Percentiles rank a stretch among this genome's conserved stretches.
Evolutionary conservation across 2,113 vertebrate species (phyloP).

Genomic region (Dromaius novaehollandiae): DNA sequence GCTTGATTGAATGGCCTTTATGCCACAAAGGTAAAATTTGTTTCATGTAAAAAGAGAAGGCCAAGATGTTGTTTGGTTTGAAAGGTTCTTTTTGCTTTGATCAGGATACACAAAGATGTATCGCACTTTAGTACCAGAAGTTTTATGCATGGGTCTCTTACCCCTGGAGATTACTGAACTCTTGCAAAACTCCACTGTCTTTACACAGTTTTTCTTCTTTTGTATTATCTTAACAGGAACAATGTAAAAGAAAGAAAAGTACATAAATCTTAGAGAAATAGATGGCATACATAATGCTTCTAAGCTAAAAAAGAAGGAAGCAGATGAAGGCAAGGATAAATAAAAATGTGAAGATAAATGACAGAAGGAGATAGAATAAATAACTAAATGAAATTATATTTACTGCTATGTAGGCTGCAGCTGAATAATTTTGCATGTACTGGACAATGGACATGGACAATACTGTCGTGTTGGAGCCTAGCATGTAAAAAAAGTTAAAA

Average conservation of each 20-base stretch:
- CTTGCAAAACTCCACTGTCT: background rate
- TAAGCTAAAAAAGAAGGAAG: background rate
- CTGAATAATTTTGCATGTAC: background rate
- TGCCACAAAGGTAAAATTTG: background rate
- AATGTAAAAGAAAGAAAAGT: background rate
- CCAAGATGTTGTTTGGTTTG: background rate
- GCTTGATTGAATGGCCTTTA: background rate
- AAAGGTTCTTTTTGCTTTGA: background rate
- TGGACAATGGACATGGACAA: too few relatives aligned
- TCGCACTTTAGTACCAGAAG: background rate
- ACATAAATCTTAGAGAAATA: background rate
- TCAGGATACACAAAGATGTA: background rate
- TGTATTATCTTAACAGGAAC: background rate
- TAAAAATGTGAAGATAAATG: background rate
- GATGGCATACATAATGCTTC: background rate
- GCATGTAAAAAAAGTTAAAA: background rate
- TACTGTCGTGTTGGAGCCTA: background rate
- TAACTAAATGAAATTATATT: too few relatives aligned
- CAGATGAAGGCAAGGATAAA: background rate
- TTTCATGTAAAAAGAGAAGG: background rate
- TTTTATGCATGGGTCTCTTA: background rate
- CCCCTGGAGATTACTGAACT: background rate
- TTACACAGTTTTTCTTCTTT: background rate
- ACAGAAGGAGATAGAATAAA: background rate
- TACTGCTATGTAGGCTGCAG: background rate